Evolutionary conservation across 1,140 invertebrate species (phyloP).

Genomic region (Heliconius hewitsoni): DNA sequence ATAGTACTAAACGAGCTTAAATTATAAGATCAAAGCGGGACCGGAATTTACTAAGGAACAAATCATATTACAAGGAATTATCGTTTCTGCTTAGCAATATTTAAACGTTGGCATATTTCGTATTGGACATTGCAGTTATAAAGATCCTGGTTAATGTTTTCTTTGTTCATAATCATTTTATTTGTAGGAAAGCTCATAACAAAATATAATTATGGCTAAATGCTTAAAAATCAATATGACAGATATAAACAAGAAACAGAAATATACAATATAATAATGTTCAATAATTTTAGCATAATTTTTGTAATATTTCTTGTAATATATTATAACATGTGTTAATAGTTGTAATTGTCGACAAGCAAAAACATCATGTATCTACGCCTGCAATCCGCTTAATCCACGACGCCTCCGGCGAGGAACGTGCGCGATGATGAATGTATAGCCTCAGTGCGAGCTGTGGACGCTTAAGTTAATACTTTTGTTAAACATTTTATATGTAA

Average conservation of each 20-base stretch:
- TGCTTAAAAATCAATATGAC: no score
- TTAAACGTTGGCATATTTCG: constrained; percentile 7
- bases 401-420: constrained; percentile 50
- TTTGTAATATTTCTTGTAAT: no score
- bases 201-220: background rate
- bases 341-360: constrained; percentile 51
- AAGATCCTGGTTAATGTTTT: background rate
- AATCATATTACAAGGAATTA: constrained; percentile 41
- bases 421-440: constrained; percentile 37
- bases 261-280: background rate
- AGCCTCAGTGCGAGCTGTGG: constrained; percentile 33
- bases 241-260: background rate
- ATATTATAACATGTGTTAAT: constrained; percentile 18
- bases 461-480: background rate
- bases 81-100: constrained; percentile 35
- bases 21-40: constrained; percentile 44
- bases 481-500: background rate
- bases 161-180: background rate
- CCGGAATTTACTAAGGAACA: constrained; percentile 39
- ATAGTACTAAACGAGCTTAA: constrained; percentile 44
- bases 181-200: background rate
- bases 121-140: background rate
- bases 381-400: constrained; percentile 61
- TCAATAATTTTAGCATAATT: no score
- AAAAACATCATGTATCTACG: constrained; percentile 51